phyloP scores from a whole-genome alignment of 2,113 vertebrate species.

The Calidris pugnax region DNA sequence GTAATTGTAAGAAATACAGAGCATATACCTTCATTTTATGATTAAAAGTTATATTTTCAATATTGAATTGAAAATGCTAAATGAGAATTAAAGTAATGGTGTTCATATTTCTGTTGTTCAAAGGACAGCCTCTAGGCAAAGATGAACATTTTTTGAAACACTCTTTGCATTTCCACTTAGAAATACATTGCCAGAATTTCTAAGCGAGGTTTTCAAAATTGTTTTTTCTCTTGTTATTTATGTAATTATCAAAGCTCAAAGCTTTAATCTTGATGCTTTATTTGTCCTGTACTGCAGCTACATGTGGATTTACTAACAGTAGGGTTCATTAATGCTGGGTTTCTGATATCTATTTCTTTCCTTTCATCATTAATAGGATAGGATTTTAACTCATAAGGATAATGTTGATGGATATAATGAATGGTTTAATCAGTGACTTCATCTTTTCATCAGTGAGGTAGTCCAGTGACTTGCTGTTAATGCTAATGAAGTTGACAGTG shows the following conservation, averaged over 20 bases:
- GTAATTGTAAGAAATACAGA: not conserved
- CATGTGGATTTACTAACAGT: constrained; percentile 4
- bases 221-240: constrained; percentile 24
- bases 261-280: constrained; percentile 33
- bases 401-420: constrained; percentile 27
- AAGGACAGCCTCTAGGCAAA: not conserved
- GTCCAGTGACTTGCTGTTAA: not conserved
- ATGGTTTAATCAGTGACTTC: not conserved
- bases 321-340: not conserved
- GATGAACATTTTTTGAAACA: not conserved
- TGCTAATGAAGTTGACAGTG: not conserved
- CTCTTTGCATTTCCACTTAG: not conserved
- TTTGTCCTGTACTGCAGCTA: not conserved
- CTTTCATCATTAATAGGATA: constrained; percentile 15
- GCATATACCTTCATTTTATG: not conserved
- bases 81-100: not conserved
- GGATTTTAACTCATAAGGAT: constrained; percentile 25
- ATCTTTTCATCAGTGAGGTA: not conserved
- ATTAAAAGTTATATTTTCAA: not conserved
- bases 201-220: not conserved
- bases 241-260: constrained; percentile 14
- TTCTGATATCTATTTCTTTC: not conserved
- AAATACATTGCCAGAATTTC: not conserved
- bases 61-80: not conserved
- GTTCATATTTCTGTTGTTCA: not conserved